A percentile compares a stretch with the other conserved stretches of the same genome.
Evolutionary conservation across 1,140 invertebrate species (phyloP).

Genomic region (Hyles euphorbiae): DNA sequence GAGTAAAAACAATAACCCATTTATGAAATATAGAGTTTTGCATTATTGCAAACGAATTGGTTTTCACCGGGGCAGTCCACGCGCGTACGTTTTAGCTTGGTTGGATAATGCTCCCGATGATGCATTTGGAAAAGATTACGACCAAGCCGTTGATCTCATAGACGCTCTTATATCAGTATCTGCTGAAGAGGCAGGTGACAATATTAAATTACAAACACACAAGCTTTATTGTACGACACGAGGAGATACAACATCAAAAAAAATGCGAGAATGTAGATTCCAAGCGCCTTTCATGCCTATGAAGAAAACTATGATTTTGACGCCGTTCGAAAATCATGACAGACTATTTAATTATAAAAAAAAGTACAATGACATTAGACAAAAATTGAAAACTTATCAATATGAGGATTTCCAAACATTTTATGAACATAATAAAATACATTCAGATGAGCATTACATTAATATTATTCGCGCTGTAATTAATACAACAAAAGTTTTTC

Average conservation of each 20-base stretch:
- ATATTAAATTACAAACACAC: slow-evolving; percentile 14
- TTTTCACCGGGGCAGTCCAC: slow-evolving; percentile 59
- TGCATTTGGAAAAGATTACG: slow-evolving; percentile 8
- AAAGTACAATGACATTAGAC: slow-evolving; percentile 5
- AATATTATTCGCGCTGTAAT: slow-evolving; percentile 28
- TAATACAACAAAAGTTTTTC: slow-evolving; percentile 22
- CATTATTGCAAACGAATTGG: slow-evolving; percentile 59
- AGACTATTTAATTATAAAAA: background rate
- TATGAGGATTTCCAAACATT: slow-evolving; percentile 5
- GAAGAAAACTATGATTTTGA: slow-evolving; percentile 18
- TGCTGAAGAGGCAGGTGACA: slow-evolving; percentile 13
- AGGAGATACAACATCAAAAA: slow-evolving; percentile 10
- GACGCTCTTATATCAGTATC: slow-evolving; percentile 18
- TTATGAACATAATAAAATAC: slow-evolving; percentile 14
- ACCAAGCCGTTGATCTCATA: slow-evolving; percentile 13
- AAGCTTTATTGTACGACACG: slow-evolving; percentile 17
- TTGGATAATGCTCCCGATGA: slow-evolving; percentile 21
- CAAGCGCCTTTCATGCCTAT: slow-evolving; percentile 29
- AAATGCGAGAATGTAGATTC: slow-evolving; percentile 18
- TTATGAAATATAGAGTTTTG: slow-evolving; percentile 35
- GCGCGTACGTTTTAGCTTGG: slow-evolving; percentile 26
- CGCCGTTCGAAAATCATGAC: background rate
- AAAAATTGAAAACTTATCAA: slow-evolving; percentile 12
- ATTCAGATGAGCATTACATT: slow-evolving; percentile 26
- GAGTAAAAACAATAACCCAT: slow-evolving; percentile 14